Percentiles rank a stretch among this genome's conserved stretches.
Conservation (phyloP, 2,888 invertebrate species). For the Ectobius pallidus region DNA sequence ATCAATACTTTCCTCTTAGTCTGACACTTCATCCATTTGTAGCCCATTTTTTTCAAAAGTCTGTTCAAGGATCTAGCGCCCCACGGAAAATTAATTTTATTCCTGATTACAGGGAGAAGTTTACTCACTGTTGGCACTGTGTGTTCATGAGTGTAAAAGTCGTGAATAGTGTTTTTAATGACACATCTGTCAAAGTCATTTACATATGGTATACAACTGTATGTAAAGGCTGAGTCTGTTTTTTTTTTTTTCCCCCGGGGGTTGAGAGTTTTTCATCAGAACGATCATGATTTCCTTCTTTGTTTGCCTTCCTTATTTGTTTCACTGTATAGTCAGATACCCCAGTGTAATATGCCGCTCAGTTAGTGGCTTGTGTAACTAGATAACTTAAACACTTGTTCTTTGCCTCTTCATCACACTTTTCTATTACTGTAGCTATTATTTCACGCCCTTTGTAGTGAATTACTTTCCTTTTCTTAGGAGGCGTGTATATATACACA, state of each 20-base stretch:
- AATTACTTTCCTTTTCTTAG: not conserved
- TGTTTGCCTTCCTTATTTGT: not conserved
- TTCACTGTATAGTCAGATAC: not conserved
- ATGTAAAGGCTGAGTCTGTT: not conserved
- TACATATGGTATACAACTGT: not conserved
- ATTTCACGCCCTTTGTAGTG: not conserved
- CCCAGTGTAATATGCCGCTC: not conserved
- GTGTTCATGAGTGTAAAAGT: not conserved
- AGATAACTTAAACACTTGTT: not conserved
- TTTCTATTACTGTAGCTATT: not conserved
- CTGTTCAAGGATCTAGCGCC: not conserved
- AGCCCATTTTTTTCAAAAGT: not conserved
- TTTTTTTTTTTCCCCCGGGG: conserved; percentile 1
- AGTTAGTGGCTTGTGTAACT: not conserved
- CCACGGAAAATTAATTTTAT: not conserved
- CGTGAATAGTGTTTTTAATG: too few species aligned
- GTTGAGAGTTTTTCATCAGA: not conserved
- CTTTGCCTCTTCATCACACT: not conserved
- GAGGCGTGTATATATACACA: too few species aligned
- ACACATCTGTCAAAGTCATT: not conserved
- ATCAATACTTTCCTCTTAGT: not conserved
- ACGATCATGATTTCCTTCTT: not conserved
- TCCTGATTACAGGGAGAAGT: not conserved
- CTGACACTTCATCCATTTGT: conserved; percentile 1
- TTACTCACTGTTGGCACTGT: not conserved